Conservation (phyloP, 2,888 invertebrate species). For the Penaeus monodon region DNA sequence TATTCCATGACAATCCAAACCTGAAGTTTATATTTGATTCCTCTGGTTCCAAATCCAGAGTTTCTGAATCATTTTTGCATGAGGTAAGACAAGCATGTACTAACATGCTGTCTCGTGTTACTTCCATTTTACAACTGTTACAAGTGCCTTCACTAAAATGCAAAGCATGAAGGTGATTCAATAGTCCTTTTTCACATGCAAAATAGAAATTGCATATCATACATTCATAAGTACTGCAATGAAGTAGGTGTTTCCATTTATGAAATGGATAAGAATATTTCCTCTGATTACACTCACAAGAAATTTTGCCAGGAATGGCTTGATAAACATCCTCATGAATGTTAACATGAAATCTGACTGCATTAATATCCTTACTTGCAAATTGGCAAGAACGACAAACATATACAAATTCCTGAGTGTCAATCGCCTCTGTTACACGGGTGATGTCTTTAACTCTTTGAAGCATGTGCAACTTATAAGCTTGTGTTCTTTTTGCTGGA, state of each 20-base stretch:
- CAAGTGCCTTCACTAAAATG: conserved; percentile 42
- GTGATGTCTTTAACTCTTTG: conserved; percentile 41
- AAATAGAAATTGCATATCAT: conserved; percentile 47
- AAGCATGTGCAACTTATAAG: conserved; percentile 52
- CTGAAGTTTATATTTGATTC: not conserved
- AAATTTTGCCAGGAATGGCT: conserved; percentile 23
- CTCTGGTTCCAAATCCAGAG: not conserved
- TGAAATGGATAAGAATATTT: conserved; percentile 48
- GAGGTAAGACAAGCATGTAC: conserved; percentile 22
- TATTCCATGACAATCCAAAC: conserved; percentile 56
- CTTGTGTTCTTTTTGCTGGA: conserved; percentile 40
- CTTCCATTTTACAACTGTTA: conserved; percentile 27
- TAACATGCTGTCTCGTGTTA: conserved; percentile 2
- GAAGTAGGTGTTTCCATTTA: conserved; percentile 46
- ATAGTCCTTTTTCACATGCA: conserved; percentile 53
- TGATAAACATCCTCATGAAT: conserved; percentile 56
- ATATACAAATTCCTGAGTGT: conserved; percentile 31
- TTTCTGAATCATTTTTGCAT: conserved; percentile 25
- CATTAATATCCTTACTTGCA: conserved; percentile 46
- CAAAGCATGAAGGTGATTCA: conserved; percentile 47
- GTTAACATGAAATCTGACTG: conserved; percentile 58
- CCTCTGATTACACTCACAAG: conserved; percentile 43
- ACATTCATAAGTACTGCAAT: conserved; percentile 41
- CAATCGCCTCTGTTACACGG: conserved; percentile 14
- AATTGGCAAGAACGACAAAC: conserved; percentile 55